Evolutionary conservation across 2,888 invertebrate genomes (phyloP), one percentile per base, ranked within the genome.

Genomic region (Andrena praecox): DNA sequence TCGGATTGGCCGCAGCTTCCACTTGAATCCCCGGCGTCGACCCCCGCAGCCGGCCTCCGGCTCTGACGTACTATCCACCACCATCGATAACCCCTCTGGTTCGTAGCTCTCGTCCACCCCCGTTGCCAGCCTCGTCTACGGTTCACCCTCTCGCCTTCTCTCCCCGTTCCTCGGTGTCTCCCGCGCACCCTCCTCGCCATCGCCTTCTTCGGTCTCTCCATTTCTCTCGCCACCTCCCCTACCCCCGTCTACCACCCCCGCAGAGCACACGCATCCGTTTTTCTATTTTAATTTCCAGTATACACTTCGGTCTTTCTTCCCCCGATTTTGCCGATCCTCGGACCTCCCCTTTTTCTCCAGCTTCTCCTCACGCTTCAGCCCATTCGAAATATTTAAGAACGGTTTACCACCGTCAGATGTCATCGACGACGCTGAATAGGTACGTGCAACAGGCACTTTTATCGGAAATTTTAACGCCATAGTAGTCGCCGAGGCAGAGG

Each of bases 1-100:
- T 94, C 92, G 93, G 93, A 94, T 93, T 93, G 93, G 93, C 92
- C 92, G 87, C 92, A 92, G 92, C 92, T 91, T 92, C 92, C 93
- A 93, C 93, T 93, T 90, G 91, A 91, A 91, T 91, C 91, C 92
- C 92, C 90, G 87, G 88, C 89, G 86, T 87, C 87, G 84, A 87
- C 85, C 87, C 87, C 88, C 85, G 83, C 83, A 62, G 78, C 82
- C 85, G 77, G 80, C 86, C 85, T 77, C 86, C 86, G 85, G 82
- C 85, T 84, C 87, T 87, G 85, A 84, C 82, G 87, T 87, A 86
- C 88, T 89, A 91, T 92, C 92, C 90, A 88, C 90, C 91, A 92
- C 91, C 91, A 91, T 92, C 91, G 90, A 92, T 92, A 93, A 91
- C 90, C 90, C 89, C 87, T 89, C 90, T 88, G 88, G 90, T 87